phyloP scores from a whole-genome alignment of 92 coral and sea anemone species.

The Epizoanthus scotinus region DNA sequence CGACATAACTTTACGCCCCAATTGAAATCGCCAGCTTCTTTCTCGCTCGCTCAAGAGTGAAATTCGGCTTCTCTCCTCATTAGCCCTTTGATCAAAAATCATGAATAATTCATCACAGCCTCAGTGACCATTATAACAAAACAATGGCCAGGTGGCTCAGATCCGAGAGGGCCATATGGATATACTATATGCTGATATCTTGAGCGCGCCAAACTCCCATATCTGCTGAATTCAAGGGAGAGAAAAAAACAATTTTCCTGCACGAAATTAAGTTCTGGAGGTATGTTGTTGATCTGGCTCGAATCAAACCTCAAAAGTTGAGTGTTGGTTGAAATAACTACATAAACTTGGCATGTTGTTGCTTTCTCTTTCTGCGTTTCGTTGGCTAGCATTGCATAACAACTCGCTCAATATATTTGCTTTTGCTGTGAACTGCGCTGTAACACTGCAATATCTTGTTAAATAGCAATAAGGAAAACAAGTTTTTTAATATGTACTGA shows the following conservation, averaged over 20 bases:
- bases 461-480: too few species aligned
- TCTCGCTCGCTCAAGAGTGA: constrained; percentile 39
- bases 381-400: not conserved
- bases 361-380: too few species aligned
- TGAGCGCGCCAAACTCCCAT: not conserved
- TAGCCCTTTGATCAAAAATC: constrained; percentile 41
- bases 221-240: not conserved
- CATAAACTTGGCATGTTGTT: not conserved
- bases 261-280: not conserved
- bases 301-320: not conserved
- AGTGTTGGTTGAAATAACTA: too few species aligned
- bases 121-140: constrained; percentile 8
- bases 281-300: not conserved
- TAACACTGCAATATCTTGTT: too few species aligned
- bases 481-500: too few species aligned
- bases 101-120: constrained; percentile 38
- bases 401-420: not conserved
- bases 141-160: constrained; percentile 26
- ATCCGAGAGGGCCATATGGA: constrained; percentile 27
- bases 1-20: constrained; percentile 34
- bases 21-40: constrained; percentile 31
- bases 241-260: not conserved
- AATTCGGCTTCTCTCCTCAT: constrained; percentile 44
- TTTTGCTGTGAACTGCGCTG: too few species aligned
- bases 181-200: not conserved